These are phyloP conservation scores for Tetropium fuscum DNA, from an alignment of 2,888 invertebrate genomes.

Conservation along the genomic window DNA sequence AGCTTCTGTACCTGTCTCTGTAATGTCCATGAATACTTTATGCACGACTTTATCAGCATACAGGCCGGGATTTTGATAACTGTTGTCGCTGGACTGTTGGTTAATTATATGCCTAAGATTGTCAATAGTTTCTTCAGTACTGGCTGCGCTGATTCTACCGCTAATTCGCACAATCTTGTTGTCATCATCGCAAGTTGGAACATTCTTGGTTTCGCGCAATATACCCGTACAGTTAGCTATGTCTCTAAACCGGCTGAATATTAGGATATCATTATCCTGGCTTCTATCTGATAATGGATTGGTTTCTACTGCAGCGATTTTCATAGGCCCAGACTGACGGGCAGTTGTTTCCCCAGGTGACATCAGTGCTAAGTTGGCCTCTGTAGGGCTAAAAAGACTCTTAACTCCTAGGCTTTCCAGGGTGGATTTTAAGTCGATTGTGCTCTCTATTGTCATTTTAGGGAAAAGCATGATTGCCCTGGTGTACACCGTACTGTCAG, in stretches of 20 bases:
- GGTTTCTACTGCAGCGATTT: conserved; percentile 9
- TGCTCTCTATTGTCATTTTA: conserved; percentile 77
- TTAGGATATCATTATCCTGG: conserved; percentile 41
- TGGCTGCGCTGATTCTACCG: conserved; percentile 43
- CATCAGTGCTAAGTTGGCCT: conserved; percentile 78
- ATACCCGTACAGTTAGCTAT: conserved; percentile 53
- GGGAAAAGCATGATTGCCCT: conserved; percentile 74
- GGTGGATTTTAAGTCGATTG: conserved; percentile 68
- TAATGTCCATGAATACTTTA: conserved; percentile 74
- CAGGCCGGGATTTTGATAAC: conserved; percentile 74
- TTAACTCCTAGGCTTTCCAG: conserved; percentile 72
- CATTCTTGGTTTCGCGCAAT: conserved; percentile 51
- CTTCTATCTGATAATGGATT: conserved; percentile 27
- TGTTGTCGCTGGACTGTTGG: conserved; percentile 60
- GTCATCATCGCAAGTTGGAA: conserved; percentile 49
- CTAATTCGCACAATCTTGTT: conserved; percentile 58
- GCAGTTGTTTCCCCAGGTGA: conserved; percentile 63
- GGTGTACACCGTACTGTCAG: conserved; percentile 65
- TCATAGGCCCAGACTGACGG: neutral
- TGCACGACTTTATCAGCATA: conserved; percentile 75
- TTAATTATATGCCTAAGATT: conserved; percentile 53
- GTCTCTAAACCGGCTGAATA: conserved; percentile 49
- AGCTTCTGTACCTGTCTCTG: conserved; percentile 79
- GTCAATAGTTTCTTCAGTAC: conserved; percentile 51
- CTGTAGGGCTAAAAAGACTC: conserved; percentile 72